Base-by-base conservation (phyloP, 2,888 invertebrate species). In the Eupithecia insigniata region DNA sequence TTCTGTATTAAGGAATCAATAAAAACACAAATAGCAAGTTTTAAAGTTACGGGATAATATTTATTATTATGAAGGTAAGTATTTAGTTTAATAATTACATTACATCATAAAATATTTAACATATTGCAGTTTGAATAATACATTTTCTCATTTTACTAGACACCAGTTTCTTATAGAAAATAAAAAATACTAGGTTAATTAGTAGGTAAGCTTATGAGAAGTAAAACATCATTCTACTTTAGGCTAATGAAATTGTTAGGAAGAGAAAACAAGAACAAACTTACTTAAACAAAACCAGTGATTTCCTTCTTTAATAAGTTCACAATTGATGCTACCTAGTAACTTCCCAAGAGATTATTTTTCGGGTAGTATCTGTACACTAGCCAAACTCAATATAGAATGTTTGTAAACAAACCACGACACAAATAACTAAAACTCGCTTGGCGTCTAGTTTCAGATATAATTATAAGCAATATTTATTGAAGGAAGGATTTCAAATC, bases 41-140 rank as follows among this genome's bases (percentile, higher is more conserved):
- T 66, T 67, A 60, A 51, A 58, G 70, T 73, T 74, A 78, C 71
- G 72, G 68, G 76, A 76, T 77, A 75, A 75, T 76, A 73, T 79
- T 74, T 78, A 76, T 70, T 77, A 71, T n/a, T 14, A 55, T 8
- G 10, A n/a, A 18, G 5, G 8, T 22, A 51, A 22, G 51, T 51
- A n/a, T 46, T 46, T n/a, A 46, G 46, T 46, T 46, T 22, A 10
- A 26, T 60, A 60, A 32, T 22, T 66, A 72, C 32, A 32, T 22
- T 66, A 72, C 32, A 61, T 62, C 30, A 66, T 69, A 69, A 39
- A 72, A 71, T 71, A 70, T 55, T 64, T 55, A 46, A 67, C 72
- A 70, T 73, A 73, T 72, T 72, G 73, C 73, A 73, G 30, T 8
- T 60, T 60, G 18, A 30, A 30, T 51, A 22, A 28, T 39, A 0